A percentile compares a stretch with the other conserved stretches of the same genome.
Evolutionary conservation across 2,113 vertebrate species (phyloP).

Genomic region (Bubalus kerabau): DNA sequence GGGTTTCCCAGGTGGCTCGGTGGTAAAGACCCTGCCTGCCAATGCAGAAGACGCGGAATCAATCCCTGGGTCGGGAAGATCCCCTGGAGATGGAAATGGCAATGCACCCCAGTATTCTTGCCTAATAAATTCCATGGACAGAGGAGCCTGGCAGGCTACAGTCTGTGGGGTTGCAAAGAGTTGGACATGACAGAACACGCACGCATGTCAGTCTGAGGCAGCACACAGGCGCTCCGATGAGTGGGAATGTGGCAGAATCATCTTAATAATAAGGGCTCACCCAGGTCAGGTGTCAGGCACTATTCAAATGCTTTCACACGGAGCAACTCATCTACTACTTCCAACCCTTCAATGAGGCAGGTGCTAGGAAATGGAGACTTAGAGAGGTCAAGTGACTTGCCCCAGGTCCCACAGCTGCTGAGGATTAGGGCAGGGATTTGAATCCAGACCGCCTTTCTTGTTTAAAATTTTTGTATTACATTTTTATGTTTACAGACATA

Average conservation of each 20-base stretch:
- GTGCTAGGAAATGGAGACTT: neutral
- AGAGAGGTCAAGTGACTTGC: neutral
- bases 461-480: neutral
- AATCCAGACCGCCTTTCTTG: neutral
- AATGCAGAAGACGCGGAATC: neutral
- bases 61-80: neutral
- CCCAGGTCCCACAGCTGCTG: neutral
- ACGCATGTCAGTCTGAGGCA: neutral
- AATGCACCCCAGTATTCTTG: neutral
- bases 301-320: neutral
- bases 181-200: neutral
- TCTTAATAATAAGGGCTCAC: neutral
- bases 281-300: neutral
- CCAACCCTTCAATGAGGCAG: accelerated
- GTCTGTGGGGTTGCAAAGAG: neutral
- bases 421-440: neutral
- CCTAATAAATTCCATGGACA: neutral
- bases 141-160: neutral
- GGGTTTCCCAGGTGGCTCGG: neutral
- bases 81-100: neutral
- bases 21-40: neutral
- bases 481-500: neutral
- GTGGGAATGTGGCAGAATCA: neutral
- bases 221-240: neutral
- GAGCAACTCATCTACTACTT: too few species aligned